These are phyloP conservation scores for Celastrina argiolus DNA, from an alignment of 2,888 invertebrate genomes.

Conservation along the genomic window DNA sequence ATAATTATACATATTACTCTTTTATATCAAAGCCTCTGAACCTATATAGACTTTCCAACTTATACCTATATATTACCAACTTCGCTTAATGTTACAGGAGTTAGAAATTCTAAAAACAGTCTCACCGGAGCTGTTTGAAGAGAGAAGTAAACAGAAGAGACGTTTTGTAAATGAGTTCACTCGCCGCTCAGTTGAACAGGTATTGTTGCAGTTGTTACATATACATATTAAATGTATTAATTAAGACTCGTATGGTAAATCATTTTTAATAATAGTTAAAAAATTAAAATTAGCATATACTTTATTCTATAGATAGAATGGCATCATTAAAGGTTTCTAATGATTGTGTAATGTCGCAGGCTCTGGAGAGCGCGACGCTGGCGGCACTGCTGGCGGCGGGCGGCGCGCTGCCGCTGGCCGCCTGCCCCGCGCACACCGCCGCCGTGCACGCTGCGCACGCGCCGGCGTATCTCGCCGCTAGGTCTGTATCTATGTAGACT, in stretches of 20 bases:
- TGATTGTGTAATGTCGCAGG: slow-evolving; percentile 42
- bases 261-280: background rate
- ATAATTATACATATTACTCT: too few relatives aligned
- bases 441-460: slow-evolving; percentile 76
- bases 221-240: background rate
- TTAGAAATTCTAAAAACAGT: slow-evolving; percentile 59
- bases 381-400: slow-evolving; percentile 50
- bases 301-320: too few relatives aligned
- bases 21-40: too few relatives aligned
- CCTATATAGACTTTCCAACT: too few relatives aligned
- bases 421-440: slow-evolving; percentile 58
- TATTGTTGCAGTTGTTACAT: background rate
- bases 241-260: background rate
- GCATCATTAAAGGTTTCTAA: too few relatives aligned
- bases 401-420: slow-evolving; percentile 63
- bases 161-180: slow-evolving; percentile 77
- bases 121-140: slow-evolving; percentile 61
- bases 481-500: slow-evolving; percentile 48
- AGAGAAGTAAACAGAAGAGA: slow-evolving; percentile 53
- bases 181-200: slow-evolving; percentile 80
- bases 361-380: slow-evolving; percentile 63
- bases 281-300: too few relatives aligned
- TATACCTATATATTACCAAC: too few relatives aligned
- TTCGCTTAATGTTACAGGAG: slow-evolving; percentile 49
- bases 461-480: slow-evolving; percentile 81